Evolutionary conservation across 2,888 invertebrate genomes (phyloP).

Genomic region (Drosophila putrida): DNA sequence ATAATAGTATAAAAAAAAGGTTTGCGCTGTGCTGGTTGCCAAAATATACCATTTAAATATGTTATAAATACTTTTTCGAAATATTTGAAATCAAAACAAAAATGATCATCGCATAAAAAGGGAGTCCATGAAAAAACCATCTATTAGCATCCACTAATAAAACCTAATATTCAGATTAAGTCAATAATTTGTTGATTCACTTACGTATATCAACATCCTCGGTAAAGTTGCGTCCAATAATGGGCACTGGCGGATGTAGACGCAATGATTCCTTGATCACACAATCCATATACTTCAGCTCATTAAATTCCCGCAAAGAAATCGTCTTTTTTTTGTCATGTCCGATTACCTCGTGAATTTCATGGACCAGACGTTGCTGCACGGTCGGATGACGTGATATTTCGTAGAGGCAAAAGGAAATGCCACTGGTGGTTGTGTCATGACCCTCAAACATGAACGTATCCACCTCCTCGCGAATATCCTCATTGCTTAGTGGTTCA

Average conservation of each 20-base stretch:
- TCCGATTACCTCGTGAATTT: constrained; percentile 78
- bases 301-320: constrained; percentile 70
- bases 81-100: too few relatives aligned
- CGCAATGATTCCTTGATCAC: constrained; percentile 89
- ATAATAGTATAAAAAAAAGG: too few relatives aligned
- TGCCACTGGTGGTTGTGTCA: constrained; percentile 82
- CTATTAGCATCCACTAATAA: too few relatives aligned
- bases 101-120: too few relatives aligned
- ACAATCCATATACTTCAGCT: constrained; percentile 86
- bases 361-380: constrained; percentile 74
- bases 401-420: constrained; percentile 78
- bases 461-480: constrained; percentile 89
- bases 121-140: too few relatives aligned
- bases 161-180: too few relatives aligned
- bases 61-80: too few relatives aligned
- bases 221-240: constrained; percentile 87
- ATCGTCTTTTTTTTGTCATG: constrained; percentile 50
- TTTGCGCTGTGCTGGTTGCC: too few relatives aligned
- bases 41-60: too few relatives aligned
- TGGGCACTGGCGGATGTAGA: constrained; percentile 88
- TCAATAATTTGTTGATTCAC: constrained; percentile 41
- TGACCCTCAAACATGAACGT: constrained; percentile 88
- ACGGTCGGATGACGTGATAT: constrained; percentile 79
- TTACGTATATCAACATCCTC: constrained; percentile 87
- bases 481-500: constrained; percentile 86